These are phyloP conservation scores for Brachypalpus laphriformis DNA, from an alignment of 2,888 invertebrate genomes.

Conservation along the genomic window DNA sequence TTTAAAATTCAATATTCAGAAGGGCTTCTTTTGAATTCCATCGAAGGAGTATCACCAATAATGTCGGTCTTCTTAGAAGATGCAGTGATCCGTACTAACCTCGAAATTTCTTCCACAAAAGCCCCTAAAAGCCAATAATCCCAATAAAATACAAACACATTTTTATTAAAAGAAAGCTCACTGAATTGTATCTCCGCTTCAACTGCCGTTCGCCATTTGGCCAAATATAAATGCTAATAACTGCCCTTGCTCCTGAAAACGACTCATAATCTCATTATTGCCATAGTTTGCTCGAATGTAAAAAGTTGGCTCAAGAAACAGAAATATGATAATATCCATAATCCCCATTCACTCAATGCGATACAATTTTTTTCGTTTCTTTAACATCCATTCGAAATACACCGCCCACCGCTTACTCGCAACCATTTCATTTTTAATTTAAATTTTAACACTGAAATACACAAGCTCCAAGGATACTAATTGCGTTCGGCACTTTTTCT, in stretches of 20 bases:
- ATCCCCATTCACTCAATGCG: neutral
- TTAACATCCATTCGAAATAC: neutral
- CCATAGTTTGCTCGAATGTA: neutral
- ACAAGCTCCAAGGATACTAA: slow-evolving; percentile 10
- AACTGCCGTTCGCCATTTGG: neutral
- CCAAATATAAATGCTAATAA: slow-evolving; percentile 3
- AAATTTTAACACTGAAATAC: neutral
- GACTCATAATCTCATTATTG: neutral
- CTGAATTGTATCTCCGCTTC: neutral
- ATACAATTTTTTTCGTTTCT: neutral
- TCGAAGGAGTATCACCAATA: no score
- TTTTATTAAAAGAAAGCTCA: neutral
- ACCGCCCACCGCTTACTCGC: neutral
- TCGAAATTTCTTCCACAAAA: neutral
- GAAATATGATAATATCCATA: neutral
- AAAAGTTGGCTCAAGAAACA: neutral
- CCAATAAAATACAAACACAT: neutral
- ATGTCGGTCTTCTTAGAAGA: no score
- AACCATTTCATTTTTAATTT: neutral
- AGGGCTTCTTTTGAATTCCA: neutral
- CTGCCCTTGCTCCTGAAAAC: neutral
- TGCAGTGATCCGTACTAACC: neutral
- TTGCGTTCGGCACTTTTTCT: slow-evolving; percentile 4
- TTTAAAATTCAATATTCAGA: no score
- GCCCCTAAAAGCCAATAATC: neutral